Evolutionary conservation across 2,113 vertebrate species (phyloP).

Genomic region (Amphiprion ocellaris): DNA sequence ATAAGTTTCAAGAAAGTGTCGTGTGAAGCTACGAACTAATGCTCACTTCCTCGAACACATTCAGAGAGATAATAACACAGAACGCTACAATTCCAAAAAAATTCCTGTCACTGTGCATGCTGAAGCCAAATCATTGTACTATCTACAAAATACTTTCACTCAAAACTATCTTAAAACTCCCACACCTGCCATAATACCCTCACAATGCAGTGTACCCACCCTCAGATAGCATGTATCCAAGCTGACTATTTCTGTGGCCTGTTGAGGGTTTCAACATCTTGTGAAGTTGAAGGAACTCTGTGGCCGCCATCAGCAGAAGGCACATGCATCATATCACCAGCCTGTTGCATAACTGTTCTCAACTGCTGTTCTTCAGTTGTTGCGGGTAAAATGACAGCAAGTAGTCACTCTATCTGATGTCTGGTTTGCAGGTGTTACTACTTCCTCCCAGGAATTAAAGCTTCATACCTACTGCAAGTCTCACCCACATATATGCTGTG

Average conservation of each 20-base stretch:
- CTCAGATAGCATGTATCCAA: neutral
- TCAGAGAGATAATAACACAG: neutral
- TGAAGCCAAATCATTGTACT: neutral
- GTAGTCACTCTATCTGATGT: neutral
- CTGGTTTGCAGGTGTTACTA: conserved; percentile 5
- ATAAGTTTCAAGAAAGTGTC: conserved; percentile 47
- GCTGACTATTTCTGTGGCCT: conserved; percentile 11
- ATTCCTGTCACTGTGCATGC: neutral
- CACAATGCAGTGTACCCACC: neutral
- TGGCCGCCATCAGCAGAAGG: conserved; percentile 19
- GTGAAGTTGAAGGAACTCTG: conserved; percentile 23
- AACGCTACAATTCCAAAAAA: neutral
- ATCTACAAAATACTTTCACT: neutral
- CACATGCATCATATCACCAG: conserved; percentile 34
- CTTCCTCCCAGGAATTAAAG: neutral
- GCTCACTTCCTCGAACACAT: conserved; percentile 39
- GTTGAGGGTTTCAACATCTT: conserved; percentile 19
- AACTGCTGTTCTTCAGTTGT: conserved; percentile 22
- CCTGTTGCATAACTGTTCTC: conserved; percentile 71
- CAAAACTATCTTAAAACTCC: neutral
- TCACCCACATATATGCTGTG: neutral
- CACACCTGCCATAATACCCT: neutral
- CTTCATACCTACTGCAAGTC: neutral
- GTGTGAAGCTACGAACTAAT: conserved; percentile 20
- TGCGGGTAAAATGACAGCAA: conserved; percentile 42